These are phyloP conservation scores for Melierax canorus DNA, from an alignment of 2,113 vertebrate genomes.

Conservation along the genomic window DNA sequence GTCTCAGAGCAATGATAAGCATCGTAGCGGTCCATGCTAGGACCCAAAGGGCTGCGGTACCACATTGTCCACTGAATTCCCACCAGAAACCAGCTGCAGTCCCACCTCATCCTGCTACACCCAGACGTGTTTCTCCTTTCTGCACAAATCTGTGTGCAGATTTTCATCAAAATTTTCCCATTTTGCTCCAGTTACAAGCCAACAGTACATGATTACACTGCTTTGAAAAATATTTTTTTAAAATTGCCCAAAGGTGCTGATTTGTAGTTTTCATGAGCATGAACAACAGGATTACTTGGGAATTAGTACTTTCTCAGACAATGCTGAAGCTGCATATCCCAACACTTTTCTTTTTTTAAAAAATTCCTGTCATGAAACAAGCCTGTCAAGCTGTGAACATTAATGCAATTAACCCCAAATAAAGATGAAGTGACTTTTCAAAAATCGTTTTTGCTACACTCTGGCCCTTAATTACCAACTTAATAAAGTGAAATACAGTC, in stretches of 20 bases:
- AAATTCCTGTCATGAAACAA: background rate
- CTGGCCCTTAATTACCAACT: slow-evolving; percentile 41
- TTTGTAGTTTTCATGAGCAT: background rate
- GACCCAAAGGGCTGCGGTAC: background rate
- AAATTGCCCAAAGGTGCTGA: background rate
- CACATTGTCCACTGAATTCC: background rate
- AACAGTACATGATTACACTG: background rate
- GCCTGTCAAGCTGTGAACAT: background rate
- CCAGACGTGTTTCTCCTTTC: fast-evolving
- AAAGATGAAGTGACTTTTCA: slow-evolving; percentile 45
- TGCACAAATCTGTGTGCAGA: background rate
- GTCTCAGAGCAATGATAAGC: background rate
- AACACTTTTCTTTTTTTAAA: background rate
- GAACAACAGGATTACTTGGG: slow-evolving; percentile 30
- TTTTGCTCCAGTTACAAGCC: background rate
- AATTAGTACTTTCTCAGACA: slow-evolving; percentile 3
- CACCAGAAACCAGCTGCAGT: background rate
- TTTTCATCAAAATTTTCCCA: background rate
- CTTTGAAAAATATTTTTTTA: background rate
- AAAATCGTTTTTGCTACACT: slow-evolving; percentile 18
- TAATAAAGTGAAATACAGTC: background rate
- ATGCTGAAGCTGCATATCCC: slow-evolving; percentile 37
- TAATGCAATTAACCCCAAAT: slow-evolving; percentile 39
- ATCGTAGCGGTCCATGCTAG: fast-evolving
- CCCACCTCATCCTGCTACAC: background rate